Evolutionary conservation across 2,888 invertebrate genomes (phyloP), one percentile per base, ranked within the genome.

Genomic region (Andricus quercusramuli): DNA sequence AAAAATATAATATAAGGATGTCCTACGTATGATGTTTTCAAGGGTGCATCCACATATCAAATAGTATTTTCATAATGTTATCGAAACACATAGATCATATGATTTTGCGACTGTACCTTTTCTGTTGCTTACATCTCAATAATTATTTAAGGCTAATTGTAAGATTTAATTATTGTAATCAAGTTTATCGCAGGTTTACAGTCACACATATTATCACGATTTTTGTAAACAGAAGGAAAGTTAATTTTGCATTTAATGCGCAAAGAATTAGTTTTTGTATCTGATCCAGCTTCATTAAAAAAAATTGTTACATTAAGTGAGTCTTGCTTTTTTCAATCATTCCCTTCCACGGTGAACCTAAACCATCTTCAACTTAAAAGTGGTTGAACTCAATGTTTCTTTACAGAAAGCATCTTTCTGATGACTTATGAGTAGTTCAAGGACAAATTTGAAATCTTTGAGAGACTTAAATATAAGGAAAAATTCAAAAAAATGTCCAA

Each of bases 61-160:
- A 64, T 64, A 64, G 64, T 64, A 64, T 64, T 64, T 29, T 64
- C 29, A 4, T 64, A 29, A 64, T 64, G 17, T 29, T 29, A 15
- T 64, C 29, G 29, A 29, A 29, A 64, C 29, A 22, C 29, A 13
- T 64, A 64, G 64, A 64, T 17, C 15, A 29, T 29, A 64, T 59
- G n/a, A 59, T 59, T 59, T 59, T 59, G 22, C 59, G 59, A 59
- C 11, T 59, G 59, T 59, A 59, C 59, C 22, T 59, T 59, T 64
- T 64, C 1, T 64, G 25, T 64, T 25, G 25, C 15, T 64, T 64
- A 25, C 15, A 64, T 64, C 64, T 17, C 13, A 64, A 64, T 64
- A 64, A 17, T 29, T 25, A 15, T 29, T 62, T 62, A 25, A 6
- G 62, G 47, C 17, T 47, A 41, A 41, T 13, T 11, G 22, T 22